Base-by-base conservation (phyloP, 2,113 vertebrate species). In the Acanthisitta chloris region DNA sequence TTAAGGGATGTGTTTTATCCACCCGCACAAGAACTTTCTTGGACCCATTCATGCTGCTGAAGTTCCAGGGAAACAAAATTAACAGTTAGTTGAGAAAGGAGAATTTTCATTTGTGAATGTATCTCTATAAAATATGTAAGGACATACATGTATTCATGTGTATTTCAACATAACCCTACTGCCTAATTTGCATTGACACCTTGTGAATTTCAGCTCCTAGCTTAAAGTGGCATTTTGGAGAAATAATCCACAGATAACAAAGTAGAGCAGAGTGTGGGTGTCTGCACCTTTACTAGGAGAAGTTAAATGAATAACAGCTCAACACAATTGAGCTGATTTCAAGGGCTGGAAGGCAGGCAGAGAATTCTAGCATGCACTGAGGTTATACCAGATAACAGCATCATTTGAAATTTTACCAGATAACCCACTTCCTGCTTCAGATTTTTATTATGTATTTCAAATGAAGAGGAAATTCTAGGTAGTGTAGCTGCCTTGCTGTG, bases 391-490 rank as follows among this genome's bases (percentile, higher is more conserved):
- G 85, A 83, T 88, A 95, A 90, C 21, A 81, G 43, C 74, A 55
- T n/a, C 59, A 55, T 70, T 49, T 94, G 67, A 94, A 90, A 91
- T 43, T 92, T 92, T 61, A 93, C 90, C 92, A 90, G 92, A 96
- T 91, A 96, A 94, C 51, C 36, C 21, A 2, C 90, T 96, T 95
- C 94, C 93, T 94, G 92, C 76, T 77, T 95, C 64, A 81, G 64
- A 94, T 52, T 91, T 90, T 74, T 84, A 73, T 71, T 81, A 66
- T 62, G 38, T 18, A 6, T 88, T 96, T 96, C 87, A 93, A 66
- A 73, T 2, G 59, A 94, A 94, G 81, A 90, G 87, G 87, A 96
- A 96, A 95, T 95, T 95, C 94, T 86, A 64, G 59, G 87, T 93
- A 93, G 28, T 59, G 76, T 64, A 78, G 92, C 67, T 86, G 48